Base-by-base conservation (phyloP, 1,140 invertebrate species). In the Acromyrmex charruanus region DNA sequence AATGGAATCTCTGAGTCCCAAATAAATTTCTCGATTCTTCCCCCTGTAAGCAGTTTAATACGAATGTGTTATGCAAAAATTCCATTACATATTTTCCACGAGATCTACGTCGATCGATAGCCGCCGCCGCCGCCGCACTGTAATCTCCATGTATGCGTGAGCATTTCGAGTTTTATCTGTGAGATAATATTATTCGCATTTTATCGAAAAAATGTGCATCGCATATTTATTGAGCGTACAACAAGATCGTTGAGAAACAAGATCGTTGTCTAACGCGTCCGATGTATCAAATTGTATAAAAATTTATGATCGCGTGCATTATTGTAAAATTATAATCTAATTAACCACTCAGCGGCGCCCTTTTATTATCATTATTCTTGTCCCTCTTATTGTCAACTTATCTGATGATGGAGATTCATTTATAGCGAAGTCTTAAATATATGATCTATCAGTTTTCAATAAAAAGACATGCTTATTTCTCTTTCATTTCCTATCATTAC, bases 351-450 rank as follows among this genome's bases (percentile, higher is more conserved):
- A 35, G 65, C 79, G 80, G 68, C 65, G 65, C 35, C 18, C 31
- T 82, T 25, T 74, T 35, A 82, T 31, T 35, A 12, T 59, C 28
- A 16, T 72, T 59, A 82, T 59, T 82, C 55, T 25, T 82, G 68
- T 61, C 18, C 59, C 49, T 53, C 18, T 82, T 74, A 74, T 51
- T 86, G 53, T 80, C 63, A 72, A 82, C 25, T 65, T 82, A 63
- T 86, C 16, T 51, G 21, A 81, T 18, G 39, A 25, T 77, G 82
- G 14, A 55, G 39, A 66, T 77, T 18, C 65, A 77, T 79, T 84
- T 58, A 87, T 84, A 74, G 55, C 21, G 49, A 84, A 84, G n/a
- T 87, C 79, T 82, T 74, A 75, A 87, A 72, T 84, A 87, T 66
- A 84, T 84, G 59, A 74, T 66, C 55, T 69, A 66, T 72, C 79